A percentile compares a stretch with the other conserved stretches of the same genome.
Conservation (phyloP, 2,113 vertebrate species). For the Cephalopholis sonnerati region DNA sequence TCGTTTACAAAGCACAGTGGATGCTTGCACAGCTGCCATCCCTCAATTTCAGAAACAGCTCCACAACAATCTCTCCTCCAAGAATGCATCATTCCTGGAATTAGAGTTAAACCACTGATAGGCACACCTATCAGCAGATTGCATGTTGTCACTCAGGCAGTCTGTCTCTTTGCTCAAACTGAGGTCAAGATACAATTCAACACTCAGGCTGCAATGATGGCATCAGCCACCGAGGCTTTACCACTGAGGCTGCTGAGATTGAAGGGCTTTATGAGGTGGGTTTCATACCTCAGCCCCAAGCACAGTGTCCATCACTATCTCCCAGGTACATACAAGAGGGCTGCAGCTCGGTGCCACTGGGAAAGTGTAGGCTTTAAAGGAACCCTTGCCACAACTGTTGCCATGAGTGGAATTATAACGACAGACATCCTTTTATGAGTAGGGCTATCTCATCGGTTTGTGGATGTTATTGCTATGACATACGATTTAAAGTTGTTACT, state of each 20-base stretch:
- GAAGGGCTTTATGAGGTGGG: conserved; percentile 39
- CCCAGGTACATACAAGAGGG: conserved; percentile 19
- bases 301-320: conserved; percentile 12
- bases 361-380: conserved; percentile 28
- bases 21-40: conserved; percentile 13
- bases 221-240: conserved; percentile 39
- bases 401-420: conserved; percentile 56
- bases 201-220: conserved; percentile 40
- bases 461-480: conserved; percentile 22
- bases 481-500: conserved; percentile 20
- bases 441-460: conserved; percentile 31
- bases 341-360: conserved; percentile 25
- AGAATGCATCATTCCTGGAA: conserved; percentile 32
- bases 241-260: conserved; percentile 38
- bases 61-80: conserved; percentile 18
- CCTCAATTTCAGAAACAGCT: conserved; percentile 27
- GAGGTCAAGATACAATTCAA: conserved; percentile 28
- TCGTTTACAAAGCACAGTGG: background rate
- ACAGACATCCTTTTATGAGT: conserved; percentile 34
- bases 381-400: conserved; percentile 32
- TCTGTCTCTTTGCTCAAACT: conserved; percentile 37
- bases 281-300: conserved; percentile 37
- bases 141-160: conserved; percentile 43
- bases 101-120: conserved; percentile 38
- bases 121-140: conserved; percentile 44